Evolutionary conservation across 2,113 vertebrate genomes (phyloP).

Genomic region (Larimichthys crocea): DNA sequence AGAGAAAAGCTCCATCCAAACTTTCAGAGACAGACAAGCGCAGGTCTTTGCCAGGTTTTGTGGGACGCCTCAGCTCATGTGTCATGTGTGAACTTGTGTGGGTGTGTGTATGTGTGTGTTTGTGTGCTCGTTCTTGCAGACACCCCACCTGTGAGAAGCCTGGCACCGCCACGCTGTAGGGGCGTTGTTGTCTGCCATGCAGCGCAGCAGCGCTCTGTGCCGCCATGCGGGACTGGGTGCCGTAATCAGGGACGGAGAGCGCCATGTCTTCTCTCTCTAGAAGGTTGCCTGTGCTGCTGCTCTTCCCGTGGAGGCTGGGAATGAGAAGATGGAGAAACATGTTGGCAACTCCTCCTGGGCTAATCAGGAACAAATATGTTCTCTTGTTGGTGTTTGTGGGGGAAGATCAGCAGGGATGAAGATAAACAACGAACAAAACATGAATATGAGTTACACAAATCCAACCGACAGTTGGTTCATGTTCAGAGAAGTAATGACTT

Average conservation of each 20-base stretch:
- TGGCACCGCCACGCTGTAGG: constrained; percentile 91
- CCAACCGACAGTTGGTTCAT: neutral
- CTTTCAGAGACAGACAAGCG: constrained; percentile 7
- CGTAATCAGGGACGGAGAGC: constrained; percentile 88
- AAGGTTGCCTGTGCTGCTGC: constrained; percentile 97
- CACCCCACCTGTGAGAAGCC: constrained; percentile 92
- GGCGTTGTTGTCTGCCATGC: constrained; percentile 90
- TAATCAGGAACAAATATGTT: too few relatives aligned
- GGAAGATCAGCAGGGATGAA: too few relatives aligned
- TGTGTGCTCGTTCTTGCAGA: neutral
- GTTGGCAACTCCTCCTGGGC: neutral
- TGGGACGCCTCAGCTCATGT: constrained; percentile 16
- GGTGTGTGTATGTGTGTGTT: constrained; percentile 11
- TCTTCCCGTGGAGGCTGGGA: constrained; percentile 90
- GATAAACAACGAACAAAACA: too few relatives aligned
- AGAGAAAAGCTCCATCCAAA: neutral
- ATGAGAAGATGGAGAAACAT: neutral
- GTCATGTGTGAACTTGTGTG: constrained; percentile 17
- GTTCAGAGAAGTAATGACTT: neutral
- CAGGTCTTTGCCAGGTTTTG: constrained; percentile 9
- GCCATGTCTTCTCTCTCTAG: constrained; percentile 92
- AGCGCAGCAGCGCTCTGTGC: constrained; percentile 76
- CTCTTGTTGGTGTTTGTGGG: too few relatives aligned
- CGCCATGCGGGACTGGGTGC: constrained; percentile 84
- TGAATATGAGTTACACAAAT: too few relatives aligned